Conservation (phyloP, 2,888 invertebrate species). For the Chloroclystis v-ata region DNA sequence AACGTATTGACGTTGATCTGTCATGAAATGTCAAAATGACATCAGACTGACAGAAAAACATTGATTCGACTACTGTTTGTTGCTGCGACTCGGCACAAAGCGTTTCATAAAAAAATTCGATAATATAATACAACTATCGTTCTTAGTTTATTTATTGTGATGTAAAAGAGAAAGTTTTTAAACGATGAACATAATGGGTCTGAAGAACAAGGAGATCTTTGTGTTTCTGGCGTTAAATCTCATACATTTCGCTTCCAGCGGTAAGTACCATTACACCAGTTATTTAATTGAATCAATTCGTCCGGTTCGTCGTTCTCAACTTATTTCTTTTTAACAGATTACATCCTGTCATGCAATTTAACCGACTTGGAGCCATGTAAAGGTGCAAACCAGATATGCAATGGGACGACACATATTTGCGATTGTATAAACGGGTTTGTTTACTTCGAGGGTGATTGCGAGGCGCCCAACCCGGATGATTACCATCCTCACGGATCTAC, state of each 20-base stretch:
- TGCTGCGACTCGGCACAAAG: conserved; percentile 43
- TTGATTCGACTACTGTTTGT: conserved; percentile 36
- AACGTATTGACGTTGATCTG: not conserved
- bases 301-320: conserved; percentile 42
- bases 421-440: conserved; percentile 50
- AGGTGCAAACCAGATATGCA: conserved; percentile 53
- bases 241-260: conserved; percentile 53
- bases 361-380: conserved; percentile 47
- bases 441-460: conserved; percentile 48
- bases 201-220: conserved; percentile 50
- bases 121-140: conserved; percentile 38
- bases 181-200: conserved; percentile 45
- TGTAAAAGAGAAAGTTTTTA: conserved; percentile 44
- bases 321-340: conserved; percentile 65
- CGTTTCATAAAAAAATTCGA: conserved; percentile 37
- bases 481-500: conserved; percentile 46
- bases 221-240: conserved; percentile 55
- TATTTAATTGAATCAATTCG: conserved; percentile 77
- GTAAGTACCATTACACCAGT: conserved; percentile 61
- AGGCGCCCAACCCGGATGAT: conserved; percentile 29
- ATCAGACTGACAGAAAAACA: conserved; percentile 22
- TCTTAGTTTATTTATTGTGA: conserved; percentile 47
- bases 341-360: conserved; percentile 69
- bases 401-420: conserved; percentile 43
- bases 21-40: not conserved